Conservation (phyloP, 2,113 vertebrate species). For the Apodemus speciosus region DNA sequence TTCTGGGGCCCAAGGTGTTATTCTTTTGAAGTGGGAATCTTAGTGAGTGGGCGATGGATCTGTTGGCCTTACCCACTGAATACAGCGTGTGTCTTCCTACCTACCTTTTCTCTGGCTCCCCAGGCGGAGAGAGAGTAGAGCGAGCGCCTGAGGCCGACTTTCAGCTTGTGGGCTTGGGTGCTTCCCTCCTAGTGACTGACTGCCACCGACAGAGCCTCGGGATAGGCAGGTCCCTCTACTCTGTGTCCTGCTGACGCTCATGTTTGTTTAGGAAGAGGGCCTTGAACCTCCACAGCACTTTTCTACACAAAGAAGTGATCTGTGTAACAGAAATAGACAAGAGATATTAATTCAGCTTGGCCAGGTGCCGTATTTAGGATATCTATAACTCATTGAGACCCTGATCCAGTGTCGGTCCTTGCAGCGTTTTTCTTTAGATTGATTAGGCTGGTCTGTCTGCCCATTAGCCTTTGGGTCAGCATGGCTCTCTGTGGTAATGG, state of each 20-base stretch:
- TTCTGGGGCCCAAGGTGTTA: neutral
- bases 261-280: neutral
- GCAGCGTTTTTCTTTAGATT: slow-evolving; percentile 7
- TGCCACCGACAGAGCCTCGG: neutral
- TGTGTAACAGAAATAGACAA: neutral
- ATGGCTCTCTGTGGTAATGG: neutral
- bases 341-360: neutral
- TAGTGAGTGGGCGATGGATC: neutral
- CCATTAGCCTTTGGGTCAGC: neutral
- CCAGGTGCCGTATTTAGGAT: neutral
- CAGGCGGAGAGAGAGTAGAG: neutral
- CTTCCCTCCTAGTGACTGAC: neutral
- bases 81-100: neutral
- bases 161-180: too few relatives aligned
- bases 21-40: slow-evolving; percentile 6
- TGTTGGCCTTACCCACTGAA: neutral
- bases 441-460: neutral
- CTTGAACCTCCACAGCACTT: neutral
- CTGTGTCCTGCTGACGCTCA: neutral
- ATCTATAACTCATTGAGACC: neutral
- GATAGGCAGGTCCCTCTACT: neutral
- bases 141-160: neutral
- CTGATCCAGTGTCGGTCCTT: neutral
- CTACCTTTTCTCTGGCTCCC: neutral
- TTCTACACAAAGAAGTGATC: neutral